Evolutionary conservation across 2,888 invertebrate genomes (phyloP).

Genomic region (Hydrotaea diabolus): DNA sequence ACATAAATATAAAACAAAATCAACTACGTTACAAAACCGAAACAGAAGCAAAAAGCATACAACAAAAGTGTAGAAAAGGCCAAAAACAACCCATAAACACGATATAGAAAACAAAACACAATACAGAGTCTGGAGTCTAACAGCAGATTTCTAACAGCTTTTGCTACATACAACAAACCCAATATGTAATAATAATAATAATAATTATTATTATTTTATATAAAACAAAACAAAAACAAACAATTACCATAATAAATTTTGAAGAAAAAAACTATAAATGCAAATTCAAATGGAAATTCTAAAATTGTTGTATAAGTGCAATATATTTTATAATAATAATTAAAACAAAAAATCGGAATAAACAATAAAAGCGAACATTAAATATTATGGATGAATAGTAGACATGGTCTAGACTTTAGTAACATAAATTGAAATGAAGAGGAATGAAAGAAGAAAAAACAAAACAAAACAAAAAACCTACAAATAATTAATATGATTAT

Average conservation of each 20-base stretch:
- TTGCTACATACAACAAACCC: slow-evolving; percentile 52
- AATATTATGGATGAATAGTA: slow-evolving; percentile 42
- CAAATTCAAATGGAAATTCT: slow-evolving; percentile 48
- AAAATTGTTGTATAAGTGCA: slow-evolving; percentile 65
- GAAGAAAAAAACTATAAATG: slow-evolving; percentile 25
- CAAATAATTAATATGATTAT: slow-evolving; percentile 43
- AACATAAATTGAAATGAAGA: slow-evolving; percentile 10
- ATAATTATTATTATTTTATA: slow-evolving; percentile 50
- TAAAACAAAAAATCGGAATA: slow-evolving; percentile 38
- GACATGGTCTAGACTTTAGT: slow-evolving; percentile 63
- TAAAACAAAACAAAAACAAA: slow-evolving; percentile 8
- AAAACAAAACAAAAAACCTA: slow-evolving; percentile 28
- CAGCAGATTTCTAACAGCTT: slow-evolving; percentile 54
- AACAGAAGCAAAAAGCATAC: slow-evolving; percentile 52
- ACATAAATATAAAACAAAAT: neutral
- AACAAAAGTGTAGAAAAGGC: slow-evolving; percentile 70
- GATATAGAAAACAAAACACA: slow-evolving; percentile 46
- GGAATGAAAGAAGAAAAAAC: neutral
- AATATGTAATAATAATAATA: slow-evolving; percentile 23
- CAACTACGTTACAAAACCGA: slow-evolving; percentile 49
- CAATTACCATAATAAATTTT: slow-evolving; percentile 31
- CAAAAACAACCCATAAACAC: slow-evolving; percentile 45
- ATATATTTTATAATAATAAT: slow-evolving; percentile 45
- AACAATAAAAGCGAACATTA: slow-evolving; percentile 29
- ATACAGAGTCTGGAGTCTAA: slow-evolving; percentile 53